Base-by-base conservation (phyloP, 2,797 vertebrate species). In the Denticeps clupeoides region DNA sequence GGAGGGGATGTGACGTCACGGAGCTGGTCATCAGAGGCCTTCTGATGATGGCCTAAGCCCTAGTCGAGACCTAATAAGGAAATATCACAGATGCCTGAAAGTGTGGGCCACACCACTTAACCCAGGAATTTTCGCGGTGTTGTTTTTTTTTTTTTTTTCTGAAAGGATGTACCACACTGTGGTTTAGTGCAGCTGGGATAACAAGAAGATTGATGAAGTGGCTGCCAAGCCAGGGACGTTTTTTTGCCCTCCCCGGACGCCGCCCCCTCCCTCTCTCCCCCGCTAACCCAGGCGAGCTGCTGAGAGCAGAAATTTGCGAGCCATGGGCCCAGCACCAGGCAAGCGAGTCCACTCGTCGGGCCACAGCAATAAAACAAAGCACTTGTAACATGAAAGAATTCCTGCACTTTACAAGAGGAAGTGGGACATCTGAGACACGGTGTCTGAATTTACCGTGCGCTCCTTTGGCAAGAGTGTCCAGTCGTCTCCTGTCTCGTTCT, bases 381-480 rank as follows among this genome's bases (percentile, higher is more conserved):
- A 49, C 82, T 86, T 82, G 78, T 68, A 79, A 83, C 80, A 86
- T 87, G 85, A 89, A 88, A 87, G 82, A 85, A 87, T 86, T 84
- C 80, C 82, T 81, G 65, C 16, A 18, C 81, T 85, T 86, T 80
- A 82, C 79, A 79, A 86, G 82, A 83, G 81, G 81, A 88, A 87
- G 82, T 82, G 77, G 75, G 78, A 81, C 71, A 81, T 81, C 82
- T 77, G 80, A 84, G 68, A 67, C 81, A 72, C 74, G 64, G 80
- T 71, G 75, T 80, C 82, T 81, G 72, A 78, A 82, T 73, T 78
- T 74, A 3, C 31, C 7, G n/a, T n/a, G n/a, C n/a, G n/a, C n/a
- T n/a, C n/a, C n/a, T n/a, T n/a, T n/a, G n/a, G n/a, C n/a, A n/a
- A n/a, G n/a, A n/a, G n/a, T n/a, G n/a, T 49, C 49, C 54, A 53